These are phyloP conservation scores for Saccostrea cuccullata DNA, from an alignment of 1,140 invertebrate genomes.

Conservation along the genomic window DNA sequence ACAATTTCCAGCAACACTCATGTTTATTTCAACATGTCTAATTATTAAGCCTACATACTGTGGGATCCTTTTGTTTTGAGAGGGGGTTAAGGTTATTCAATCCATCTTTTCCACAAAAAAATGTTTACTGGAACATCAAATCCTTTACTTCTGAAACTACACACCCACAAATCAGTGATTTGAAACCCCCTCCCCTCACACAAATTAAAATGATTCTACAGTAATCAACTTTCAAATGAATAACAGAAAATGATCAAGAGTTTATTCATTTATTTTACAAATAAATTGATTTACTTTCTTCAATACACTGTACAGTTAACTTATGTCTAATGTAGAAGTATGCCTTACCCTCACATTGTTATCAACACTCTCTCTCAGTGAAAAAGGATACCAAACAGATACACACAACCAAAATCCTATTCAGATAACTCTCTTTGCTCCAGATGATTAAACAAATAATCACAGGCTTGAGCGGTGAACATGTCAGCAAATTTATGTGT, in stretches of 20 bases:
- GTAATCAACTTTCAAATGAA: background rate
- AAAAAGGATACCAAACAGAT: background rate
- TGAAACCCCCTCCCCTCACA: too few species aligned
- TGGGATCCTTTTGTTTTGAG: too few species aligned
- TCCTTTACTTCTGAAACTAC: too few species aligned
- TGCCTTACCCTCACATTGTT: background rate
- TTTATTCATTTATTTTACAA: slow-evolving; percentile 14
- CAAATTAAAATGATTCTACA: background rate
- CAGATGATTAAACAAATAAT: background rate
- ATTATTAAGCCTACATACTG: too few species aligned
- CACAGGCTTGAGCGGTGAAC: background rate
- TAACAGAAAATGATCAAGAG: background rate
- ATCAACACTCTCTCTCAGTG: background rate
- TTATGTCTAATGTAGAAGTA: background rate
- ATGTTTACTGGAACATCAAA: too few species aligned
- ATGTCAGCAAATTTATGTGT: background rate
- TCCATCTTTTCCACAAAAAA: too few species aligned
- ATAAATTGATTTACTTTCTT: background rate
- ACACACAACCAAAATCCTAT: slow-evolving; percentile 5
- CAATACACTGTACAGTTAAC: background rate
- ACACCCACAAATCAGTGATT: too few species aligned
- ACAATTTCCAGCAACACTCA: too few species aligned
- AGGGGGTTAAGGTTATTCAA: too few species aligned
- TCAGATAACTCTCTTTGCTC: background rate
- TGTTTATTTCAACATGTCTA: too few species aligned